These are phyloP conservation scores for Catharus ustulatus DNA, from an alignment of 2,797 vertebrate species.

Conservation along the genomic window DNA sequence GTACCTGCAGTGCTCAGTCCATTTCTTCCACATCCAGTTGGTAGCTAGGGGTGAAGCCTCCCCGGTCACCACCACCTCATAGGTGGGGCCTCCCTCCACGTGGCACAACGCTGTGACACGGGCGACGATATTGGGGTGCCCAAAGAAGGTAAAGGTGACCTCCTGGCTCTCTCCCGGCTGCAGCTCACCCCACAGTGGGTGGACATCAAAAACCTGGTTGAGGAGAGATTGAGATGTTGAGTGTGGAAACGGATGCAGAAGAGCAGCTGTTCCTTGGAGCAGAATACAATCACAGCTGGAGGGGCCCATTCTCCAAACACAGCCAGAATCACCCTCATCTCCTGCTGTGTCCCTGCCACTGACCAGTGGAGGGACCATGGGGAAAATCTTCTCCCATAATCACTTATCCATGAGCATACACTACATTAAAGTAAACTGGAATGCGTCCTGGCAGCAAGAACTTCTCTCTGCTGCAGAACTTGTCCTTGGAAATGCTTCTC, in stretches of 20 bases:
- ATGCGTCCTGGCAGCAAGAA: neutral
- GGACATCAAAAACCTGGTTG: slow-evolving; percentile 86
- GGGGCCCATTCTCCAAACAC: neutral
- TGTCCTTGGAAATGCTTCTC: neutral
- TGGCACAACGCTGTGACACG: slow-evolving; percentile 78
- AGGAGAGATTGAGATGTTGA: fast-evolving
- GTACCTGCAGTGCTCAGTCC: slow-evolving; percentile 86
- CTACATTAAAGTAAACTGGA: neutral
- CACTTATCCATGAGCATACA: neutral
- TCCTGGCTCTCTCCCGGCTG: slow-evolving; percentile 78
- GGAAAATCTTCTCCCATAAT: neutral
- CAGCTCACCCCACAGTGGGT: slow-evolving; percentile 80
- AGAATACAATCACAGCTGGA: neutral
- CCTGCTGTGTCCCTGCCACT: neutral
- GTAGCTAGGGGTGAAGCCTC: slow-evolving; percentile 85
- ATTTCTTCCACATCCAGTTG: slow-evolving; percentile 76
- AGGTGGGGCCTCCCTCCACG: slow-evolving; percentile 86
- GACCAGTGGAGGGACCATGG: neutral
- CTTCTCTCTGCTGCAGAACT: neutral
- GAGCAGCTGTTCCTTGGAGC: neutral
- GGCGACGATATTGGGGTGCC: slow-evolving; percentile 76
- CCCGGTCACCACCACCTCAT: slow-evolving; percentile 81
- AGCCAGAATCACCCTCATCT: neutral
- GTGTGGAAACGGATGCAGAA: neutral
- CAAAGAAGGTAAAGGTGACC: slow-evolving; percentile 85